Conservation (phyloP, 2,888 invertebrate genomes). For the Microplitis deprimator region DNA sequence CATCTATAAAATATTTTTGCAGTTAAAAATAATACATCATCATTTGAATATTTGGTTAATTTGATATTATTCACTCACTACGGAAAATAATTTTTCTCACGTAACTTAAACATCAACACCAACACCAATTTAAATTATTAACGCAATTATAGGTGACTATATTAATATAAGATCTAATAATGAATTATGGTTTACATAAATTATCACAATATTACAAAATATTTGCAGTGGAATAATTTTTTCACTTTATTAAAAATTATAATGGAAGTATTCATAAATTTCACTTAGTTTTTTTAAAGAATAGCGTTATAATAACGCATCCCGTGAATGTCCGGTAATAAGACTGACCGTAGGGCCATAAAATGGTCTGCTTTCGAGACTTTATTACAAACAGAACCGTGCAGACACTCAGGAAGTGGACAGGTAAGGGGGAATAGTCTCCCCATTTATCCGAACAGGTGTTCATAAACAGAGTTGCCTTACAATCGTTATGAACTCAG, state of each 20-base stretch:
- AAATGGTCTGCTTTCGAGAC: conserved; percentile 41
- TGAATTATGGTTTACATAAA: neutral
- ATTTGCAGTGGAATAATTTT: too few species aligned
- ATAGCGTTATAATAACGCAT: conserved; percentile 1
- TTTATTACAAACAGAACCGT: conserved; percentile 39
- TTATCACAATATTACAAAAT: neutral
- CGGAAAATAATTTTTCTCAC: conserved; percentile 9
- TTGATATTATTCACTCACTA: conserved; percentile 5
- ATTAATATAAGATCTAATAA: neutral
- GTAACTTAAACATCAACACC: neutral
- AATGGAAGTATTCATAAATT: neutral
- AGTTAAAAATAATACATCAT: conserved; percentile 8
- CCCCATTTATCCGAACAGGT: conserved; percentile 43
- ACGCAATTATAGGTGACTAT: neutral
- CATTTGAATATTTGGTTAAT: conserved; percentile 9
- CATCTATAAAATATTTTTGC: conserved; percentile 30
- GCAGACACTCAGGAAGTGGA: conserved; percentile 42
- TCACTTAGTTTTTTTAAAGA: conserved; percentile 3
- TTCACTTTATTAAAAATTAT: too few species aligned
- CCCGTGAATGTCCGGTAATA: conserved; percentile 30
- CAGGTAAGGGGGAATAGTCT: conserved; percentile 41
- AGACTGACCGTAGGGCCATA: conserved; percentile 35
- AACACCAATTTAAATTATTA: neutral
- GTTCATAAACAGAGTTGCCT: conserved; percentile 31
- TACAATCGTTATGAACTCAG: conserved; percentile 23